Base-by-base conservation (phyloP, 1,140 invertebrate species). In the Zaprionus vittiger region DNA sequence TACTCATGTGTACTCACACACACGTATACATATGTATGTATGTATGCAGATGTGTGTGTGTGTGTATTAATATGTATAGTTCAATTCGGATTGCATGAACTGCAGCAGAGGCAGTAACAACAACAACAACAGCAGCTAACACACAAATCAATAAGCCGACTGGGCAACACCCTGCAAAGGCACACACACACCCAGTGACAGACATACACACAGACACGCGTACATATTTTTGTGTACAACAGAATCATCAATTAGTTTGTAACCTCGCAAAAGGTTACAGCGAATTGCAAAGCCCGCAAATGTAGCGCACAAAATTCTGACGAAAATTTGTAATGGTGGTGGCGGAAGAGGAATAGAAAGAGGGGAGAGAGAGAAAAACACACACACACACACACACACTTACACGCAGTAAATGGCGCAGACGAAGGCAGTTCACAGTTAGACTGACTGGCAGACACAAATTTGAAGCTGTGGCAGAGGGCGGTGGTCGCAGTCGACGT, bases 371-470 rank as follows among this genome's bases (percentile, higher is more conserved):
- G 54, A 62, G 44, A 66, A 56, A 78, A 26, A 73, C 76, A 54
- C 55, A 76, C 49, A 69, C 56, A 38, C 47, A 59, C 44, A 69
- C 60, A 38, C 47, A 59, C 47, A 55, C 28, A 28, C 28, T 44
- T 28, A 28, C 49, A 55, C 34, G 41, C 22, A 66, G 17, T 66
- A 62, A 62, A 71, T 66, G 62, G 49, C 57, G 74, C 73, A 83
- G 81, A 80, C 81, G 73, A 34, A 34, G 9, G 56, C 64, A 65
- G 78, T 69, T 63, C 81, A 77, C 70, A 81, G 86, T 89, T 89
- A 90, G 85, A 91, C 85, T 82, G 79, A 60, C 62, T 89, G 85
- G 85, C 85, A 91, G 86, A 91, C 85, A 79, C 31, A 34, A 31
- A 41, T 52, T 70, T 81, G 80, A 55, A 73, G 70, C 83, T 61